These are phyloP conservation scores for Pimephales promelas DNA, from an alignment of 2,113 vertebrate species.

Conservation along the genomic window DNA sequence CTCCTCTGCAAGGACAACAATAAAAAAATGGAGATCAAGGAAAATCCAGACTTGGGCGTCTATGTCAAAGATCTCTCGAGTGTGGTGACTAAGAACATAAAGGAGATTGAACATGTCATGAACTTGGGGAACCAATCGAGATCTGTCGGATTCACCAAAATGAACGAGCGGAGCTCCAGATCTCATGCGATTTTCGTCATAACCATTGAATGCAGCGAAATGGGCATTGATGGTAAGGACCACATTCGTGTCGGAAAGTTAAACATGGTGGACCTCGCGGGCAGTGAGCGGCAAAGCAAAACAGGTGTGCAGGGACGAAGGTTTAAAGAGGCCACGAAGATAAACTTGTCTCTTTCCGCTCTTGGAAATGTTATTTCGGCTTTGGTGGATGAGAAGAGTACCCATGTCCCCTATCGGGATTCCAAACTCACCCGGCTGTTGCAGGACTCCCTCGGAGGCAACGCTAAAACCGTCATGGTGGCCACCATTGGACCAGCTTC, in stretches of 20 bases:
- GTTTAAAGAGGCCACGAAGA: slow-evolving; percentile 92
- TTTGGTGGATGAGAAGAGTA: slow-evolving; percentile 87
- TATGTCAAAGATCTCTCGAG: slow-evolving; percentile 94
- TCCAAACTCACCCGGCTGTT: slow-evolving; percentile 96
- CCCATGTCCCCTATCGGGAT: slow-evolving; percentile 93
- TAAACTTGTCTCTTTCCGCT: slow-evolving; percentile 94
- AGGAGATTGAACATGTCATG: slow-evolving; percentile 96
- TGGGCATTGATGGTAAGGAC: slow-evolving; percentile 85
- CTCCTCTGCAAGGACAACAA: slow-evolving; percentile 91
- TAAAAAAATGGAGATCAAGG: slow-evolving; percentile 91
- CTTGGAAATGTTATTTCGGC: slow-evolving; percentile 97
- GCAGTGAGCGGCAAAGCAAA: slow-evolving; percentile 93
- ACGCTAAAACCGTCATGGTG: slow-evolving; percentile 95
- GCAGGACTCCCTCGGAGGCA: slow-evolving; percentile 94
- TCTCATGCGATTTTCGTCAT: slow-evolving; percentile 94
- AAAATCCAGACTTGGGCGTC: slow-evolving; percentile 86
- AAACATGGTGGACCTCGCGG: slow-evolving; percentile 95
- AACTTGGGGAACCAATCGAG: slow-evolving; percentile 90
- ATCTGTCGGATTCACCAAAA: slow-evolving; percentile 90
- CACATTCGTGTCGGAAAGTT: slow-evolving; percentile 97
- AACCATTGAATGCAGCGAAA: slow-evolving; percentile 92
- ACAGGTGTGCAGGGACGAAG: slow-evolving; percentile 82
- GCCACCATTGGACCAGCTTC: slow-evolving; percentile 91
- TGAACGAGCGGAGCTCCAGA: slow-evolving; percentile 94
- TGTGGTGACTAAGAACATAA: slow-evolving; percentile 94